Conservation (phyloP, 2,113 vertebrate species). For the Coptodon bakossiorum region DNA sequence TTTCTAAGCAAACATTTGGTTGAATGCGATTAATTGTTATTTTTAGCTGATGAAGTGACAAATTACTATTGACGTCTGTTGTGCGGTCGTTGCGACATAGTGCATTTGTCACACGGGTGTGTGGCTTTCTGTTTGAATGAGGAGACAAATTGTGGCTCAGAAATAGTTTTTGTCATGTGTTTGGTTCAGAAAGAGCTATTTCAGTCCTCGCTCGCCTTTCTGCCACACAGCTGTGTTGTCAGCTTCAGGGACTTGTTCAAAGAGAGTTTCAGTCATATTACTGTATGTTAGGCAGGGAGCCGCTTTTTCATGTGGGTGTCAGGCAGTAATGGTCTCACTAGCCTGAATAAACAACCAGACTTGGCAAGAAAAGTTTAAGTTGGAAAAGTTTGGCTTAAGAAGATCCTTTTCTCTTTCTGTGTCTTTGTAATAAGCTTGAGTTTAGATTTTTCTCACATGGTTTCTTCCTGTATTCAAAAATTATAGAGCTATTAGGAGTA, state of each 20-base stretch:
- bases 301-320: not conserved
- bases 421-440: not conserved
- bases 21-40: not conserved
- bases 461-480: not conserved
- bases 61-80: not conserved
- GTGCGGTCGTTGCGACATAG: not conserved
- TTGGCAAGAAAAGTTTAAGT: not conserved
- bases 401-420: not conserved
- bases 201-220: slow-evolving; percentile 3
- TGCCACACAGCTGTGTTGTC: not conserved
- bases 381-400: not conserved
- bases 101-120: not conserved
- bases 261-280: not conserved
- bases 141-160: not conserved
- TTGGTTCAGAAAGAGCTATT: slow-evolving; percentile 21
- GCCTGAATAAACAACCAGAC: not conserved
- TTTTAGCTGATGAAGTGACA: not conserved
- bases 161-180: slow-evolving; percentile 7
- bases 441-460: not conserved
- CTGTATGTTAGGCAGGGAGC: not conserved
- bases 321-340: not conserved
- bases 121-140: not conserved
- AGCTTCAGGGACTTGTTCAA: not conserved
- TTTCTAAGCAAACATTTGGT: not conserved
- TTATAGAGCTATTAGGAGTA: not conserved